phyloP scores from a whole-genome alignment of 2,797 vertebrate genomes.

The Antennarius maculatus region DNA sequence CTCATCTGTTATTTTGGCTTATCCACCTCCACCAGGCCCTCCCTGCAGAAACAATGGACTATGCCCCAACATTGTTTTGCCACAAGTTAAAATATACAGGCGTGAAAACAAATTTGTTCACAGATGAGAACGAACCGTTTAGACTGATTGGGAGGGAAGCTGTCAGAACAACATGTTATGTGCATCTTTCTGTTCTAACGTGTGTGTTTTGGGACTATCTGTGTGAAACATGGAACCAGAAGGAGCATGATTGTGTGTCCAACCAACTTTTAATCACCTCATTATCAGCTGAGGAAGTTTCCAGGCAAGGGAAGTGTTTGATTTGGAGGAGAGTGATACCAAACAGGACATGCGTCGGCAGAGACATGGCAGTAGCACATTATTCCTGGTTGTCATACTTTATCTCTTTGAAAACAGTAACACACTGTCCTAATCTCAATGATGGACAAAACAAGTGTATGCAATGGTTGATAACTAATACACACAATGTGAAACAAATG shows the following conservation, averaged over 20 bases:
- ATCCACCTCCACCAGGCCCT: constrained; percentile 62
- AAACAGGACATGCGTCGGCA: constrained; percentile 62
- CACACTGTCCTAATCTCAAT: constrained; percentile 16
- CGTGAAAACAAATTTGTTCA: constrained; percentile 19
- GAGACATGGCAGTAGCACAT: constrained; percentile 28
- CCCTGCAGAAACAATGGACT: constrained; percentile 47
- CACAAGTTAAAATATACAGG: constrained; percentile 35
- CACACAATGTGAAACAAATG: background rate
- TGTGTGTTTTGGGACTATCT: constrained; percentile 19
- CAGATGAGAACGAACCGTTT: constrained; percentile 17
- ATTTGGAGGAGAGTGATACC: constrained; percentile 48
- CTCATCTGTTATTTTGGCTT: constrained; percentile 69
- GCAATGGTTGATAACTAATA: background rate
- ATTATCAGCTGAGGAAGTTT: constrained; percentile 73
- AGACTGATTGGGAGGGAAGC: constrained; percentile 21
- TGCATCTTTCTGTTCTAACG: background rate
- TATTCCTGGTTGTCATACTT: constrained; percentile 25
- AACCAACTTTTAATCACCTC: constrained; percentile 53
- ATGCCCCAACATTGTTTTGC: constrained; percentile 53
- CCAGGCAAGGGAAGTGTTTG: constrained; percentile 55
- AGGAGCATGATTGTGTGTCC: constrained; percentile 12
- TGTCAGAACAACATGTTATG: constrained; percentile 21
- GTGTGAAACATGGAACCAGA: constrained; percentile 36
- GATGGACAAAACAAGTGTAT: constrained; percentile 38
- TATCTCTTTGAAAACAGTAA: constrained; percentile 65